Evolutionary conservation across 2,113 vertebrate genomes (phyloP), one percentile per base, ranked within the genome.

Genomic region (Probosciger aterrimus): DNA sequence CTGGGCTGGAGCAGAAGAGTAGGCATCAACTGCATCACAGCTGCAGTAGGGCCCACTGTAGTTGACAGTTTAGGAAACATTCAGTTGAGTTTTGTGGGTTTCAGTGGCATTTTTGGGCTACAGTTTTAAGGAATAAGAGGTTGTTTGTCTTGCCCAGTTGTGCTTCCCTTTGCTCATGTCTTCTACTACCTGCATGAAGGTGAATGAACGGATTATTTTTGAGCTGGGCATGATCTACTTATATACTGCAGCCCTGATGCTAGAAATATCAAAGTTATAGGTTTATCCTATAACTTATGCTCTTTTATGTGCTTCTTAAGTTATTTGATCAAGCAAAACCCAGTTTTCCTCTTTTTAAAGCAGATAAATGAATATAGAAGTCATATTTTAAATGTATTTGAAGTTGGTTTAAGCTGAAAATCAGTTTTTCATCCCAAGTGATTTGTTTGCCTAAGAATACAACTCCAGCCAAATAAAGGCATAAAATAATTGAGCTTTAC

Each of bases 1-100:
- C 43, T 64, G 25, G 28, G 39, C 63, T 86, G 30, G 25, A 63
- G 9, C 8, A 41, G 53, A 49, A 59, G 7, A 53, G 31, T 31
- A 43, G 43, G 13, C 20, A 43, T 13, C 0, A 2, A 20, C 7
- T 12, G 3, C 12, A 71, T 10, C 4, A 1, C 37, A 55, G 37
- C 50, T 86, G 52, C 12, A 37, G 14, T 0, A 7, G 4, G 14
- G 20, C 33, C 23, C 49, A 65, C 25, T 0, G 0, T 16, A 7
- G 24, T 16, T 65, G 31, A 11, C 10, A 25, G 3, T 2, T 55
- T 25, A 55, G 22, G 15, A 44, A 4, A n/a, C 17, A 6, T 53
- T 17, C 25, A 24, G 8, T 3, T 30, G 35, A 73, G 5, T 23
- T 85, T 28, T 25, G 1, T 27, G 14, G 4, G 47, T 68, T 33